Base-by-base conservation (phyloP, 1,140 invertebrate species). In the Ditylenchus dipsaci region DNA sequence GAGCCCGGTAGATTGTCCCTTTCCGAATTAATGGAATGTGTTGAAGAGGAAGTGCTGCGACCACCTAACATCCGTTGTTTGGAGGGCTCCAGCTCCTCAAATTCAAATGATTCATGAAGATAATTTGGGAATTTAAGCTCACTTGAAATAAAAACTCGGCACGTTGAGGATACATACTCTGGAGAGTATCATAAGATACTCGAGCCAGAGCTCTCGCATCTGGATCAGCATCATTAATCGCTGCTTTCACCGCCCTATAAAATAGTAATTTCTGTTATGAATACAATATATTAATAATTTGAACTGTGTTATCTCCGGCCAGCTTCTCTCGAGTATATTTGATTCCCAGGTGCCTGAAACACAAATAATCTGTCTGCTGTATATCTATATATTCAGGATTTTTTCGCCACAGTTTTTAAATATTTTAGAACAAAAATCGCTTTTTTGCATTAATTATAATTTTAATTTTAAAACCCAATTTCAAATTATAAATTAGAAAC, bases 191-290 rank as follows among this genome's bases (percentile, higher is more conserved):
- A 84, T 90, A 97, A 29, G 92, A 92, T 47, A 69, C 86, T 65
- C 86, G 77, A 23, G 86, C 80, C 75, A 82, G 79, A 27, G 78
- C 76, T 78, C 94, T 86, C 5, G 93, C 92, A 71, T 93, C 90
- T 19, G 89, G 86, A 84, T 97, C 93, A 0, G 94, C 92, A 87
- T 97, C 95, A 7, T 88, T 88, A 45, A 95, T 90, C 1, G 91
- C 92, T 74, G 90, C 90, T 76, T 91, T 91, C 5, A 97, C 89
- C 0, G 90, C 88, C 68, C 95, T 38, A 11, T 3, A 38, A 38
- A 38, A 38, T 5, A 38, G 11, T 38, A 38, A 38, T 38, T 38
- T 38, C 33, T 5, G 11, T 38, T 11, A 38, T 11, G 11, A 38
- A 38, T n/a, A n/a, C n/a, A 38, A 11, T 38, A 5, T 3, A 11